A percentile compares a stretch with the other conserved stretches of the same genome.
These are phyloP conservation scores for Cerastis rubricosa DNA, from an alignment of 2,888 invertebrate species.

Conservation along the genomic window DNA sequence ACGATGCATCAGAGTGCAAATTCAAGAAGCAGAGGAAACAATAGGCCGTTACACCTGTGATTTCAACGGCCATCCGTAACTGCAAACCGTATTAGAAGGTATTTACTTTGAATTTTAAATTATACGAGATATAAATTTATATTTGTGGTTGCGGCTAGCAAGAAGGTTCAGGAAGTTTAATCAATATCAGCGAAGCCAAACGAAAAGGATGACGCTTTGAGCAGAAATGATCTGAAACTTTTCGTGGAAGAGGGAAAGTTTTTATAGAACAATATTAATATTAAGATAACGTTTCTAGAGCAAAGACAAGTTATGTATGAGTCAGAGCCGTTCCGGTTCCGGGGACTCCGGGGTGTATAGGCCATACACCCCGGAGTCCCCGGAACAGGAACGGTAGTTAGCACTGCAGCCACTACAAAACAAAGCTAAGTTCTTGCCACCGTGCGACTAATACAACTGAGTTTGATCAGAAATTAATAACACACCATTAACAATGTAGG, in stretches of 20 bases:
- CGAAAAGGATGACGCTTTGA: neutral
- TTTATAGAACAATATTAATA: neutral
- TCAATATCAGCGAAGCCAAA: neutral
- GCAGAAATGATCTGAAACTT: neutral
- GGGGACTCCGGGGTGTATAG: too few species aligned
- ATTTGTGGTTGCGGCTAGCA: slow-evolving; percentile 4
- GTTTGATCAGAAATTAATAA: slow-evolving; percentile 61
- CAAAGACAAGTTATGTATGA: slow-evolving; percentile 19
- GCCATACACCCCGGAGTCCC: neutral
- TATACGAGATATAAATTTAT: slow-evolving; percentile 3
- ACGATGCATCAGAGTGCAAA: slow-evolving; percentile 45
- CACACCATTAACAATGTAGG: slow-evolving; percentile 58
- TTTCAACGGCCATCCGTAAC: slow-evolving; percentile 60
- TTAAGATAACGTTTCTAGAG: slow-evolving; percentile 8
- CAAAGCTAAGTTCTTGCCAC: slow-evolving; percentile 40
- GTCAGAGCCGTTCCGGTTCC: too few species aligned
- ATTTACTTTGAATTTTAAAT: slow-evolving; percentile 44
- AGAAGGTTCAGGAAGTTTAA: slow-evolving; percentile 4
- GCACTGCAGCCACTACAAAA: slow-evolving; percentile 3
- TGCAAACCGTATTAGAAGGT: slow-evolving; percentile 48
- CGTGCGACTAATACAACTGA: slow-evolving; percentile 44
- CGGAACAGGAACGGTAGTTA: neutral
- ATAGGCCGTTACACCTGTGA: slow-evolving; percentile 69
- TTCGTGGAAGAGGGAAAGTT: slow-evolving; percentile 10
- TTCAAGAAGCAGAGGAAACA: slow-evolving; percentile 59